Evolutionary conservation across 2,888 invertebrate genomes (phyloP).

Genomic region (Macrosoma leucophasiata): DNA sequence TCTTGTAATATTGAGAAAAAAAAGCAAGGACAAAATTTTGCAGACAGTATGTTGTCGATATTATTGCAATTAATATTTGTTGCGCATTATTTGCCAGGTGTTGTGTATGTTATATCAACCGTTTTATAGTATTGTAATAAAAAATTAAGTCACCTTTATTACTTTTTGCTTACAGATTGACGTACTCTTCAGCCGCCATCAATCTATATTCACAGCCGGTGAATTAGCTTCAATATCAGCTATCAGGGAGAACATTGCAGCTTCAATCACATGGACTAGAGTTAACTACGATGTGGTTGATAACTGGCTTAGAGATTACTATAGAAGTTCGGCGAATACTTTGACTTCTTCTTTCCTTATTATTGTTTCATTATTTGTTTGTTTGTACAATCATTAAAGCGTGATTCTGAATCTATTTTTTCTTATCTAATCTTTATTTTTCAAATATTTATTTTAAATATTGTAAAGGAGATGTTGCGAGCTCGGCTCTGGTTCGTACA

Average conservation of each 20-base stretch:
- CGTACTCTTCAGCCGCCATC: slow-evolving; percentile 36
- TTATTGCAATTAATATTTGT: too few species aligned
- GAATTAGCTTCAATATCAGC: slow-evolving; percentile 48
- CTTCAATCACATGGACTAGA: slow-evolving; percentile 52
- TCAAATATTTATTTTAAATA: too few species aligned
- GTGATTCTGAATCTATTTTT: too few species aligned
- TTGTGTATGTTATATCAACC: too few species aligned
- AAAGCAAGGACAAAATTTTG: too few species aligned
- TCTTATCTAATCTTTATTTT: too few species aligned
- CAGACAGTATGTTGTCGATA: too few species aligned
- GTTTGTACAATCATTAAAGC: slow-evolving; percentile 31
- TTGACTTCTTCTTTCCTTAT: slow-evolving; percentile 43
- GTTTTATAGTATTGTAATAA: background rate
- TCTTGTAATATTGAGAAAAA: too few species aligned
- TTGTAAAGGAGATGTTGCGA: too few species aligned
- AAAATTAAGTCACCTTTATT: background rate
- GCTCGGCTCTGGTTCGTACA: too few species aligned
- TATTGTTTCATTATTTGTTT: slow-evolving; percentile 36
- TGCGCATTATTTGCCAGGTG: too few species aligned
- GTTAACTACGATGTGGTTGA: slow-evolving; percentile 40
- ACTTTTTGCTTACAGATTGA: slow-evolving; percentile 38
- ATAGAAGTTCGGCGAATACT: slow-evolving; percentile 34
- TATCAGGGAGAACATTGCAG: slow-evolving; percentile 55
- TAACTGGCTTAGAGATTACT: slow-evolving; percentile 45
- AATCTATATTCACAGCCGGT: slow-evolving; percentile 47